Evolutionary conservation across 2,888 invertebrate genomes (phyloP).

Genomic region (Dyspetes luteomarginatus): DNA sequence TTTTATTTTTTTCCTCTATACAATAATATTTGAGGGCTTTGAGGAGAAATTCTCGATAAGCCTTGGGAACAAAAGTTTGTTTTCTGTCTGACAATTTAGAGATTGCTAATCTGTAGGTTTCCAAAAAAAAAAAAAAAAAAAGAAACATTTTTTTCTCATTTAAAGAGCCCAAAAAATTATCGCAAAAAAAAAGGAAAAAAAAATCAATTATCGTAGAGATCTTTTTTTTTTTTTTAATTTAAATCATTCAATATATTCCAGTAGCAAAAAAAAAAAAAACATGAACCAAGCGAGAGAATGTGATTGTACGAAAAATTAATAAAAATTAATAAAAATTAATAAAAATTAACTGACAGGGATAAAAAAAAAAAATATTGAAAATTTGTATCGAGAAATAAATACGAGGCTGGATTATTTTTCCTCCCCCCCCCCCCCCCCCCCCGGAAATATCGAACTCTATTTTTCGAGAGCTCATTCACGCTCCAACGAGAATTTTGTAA

Average conservation of each 20-base stretch:
- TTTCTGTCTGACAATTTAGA: not conserved
- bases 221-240: not conserved
- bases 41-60: conserved; percentile 33
- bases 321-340: too few species aligned
- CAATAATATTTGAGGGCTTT: not conserved
- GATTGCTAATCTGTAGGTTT: conserved; percentile 21
- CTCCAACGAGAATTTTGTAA: conserved; percentile 62
- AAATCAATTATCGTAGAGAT: not conserved
- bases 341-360: too few species aligned
- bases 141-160: conserved; percentile 3
- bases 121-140: not conserved
- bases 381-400: conserved; percentile 44
- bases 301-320: not conserved
- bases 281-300: not conserved
- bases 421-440: too few species aligned
- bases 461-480: conserved; percentile 68
- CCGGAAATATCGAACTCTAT: conserved; percentile 67
- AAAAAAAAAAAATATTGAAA: conserved; percentile 30
- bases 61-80: not conserved
- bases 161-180: conserved; percentile 10
- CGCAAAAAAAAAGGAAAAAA: conserved; percentile 11
- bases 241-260: not conserved
- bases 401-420: conserved; percentile 66
- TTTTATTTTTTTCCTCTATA: not conserved
- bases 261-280: too few species aligned